These are phyloP conservation scores for Siniperca scherzeri DNA, from an alignment of 2,797 vertebrate genomes.

Conservation along the genomic window DNA sequence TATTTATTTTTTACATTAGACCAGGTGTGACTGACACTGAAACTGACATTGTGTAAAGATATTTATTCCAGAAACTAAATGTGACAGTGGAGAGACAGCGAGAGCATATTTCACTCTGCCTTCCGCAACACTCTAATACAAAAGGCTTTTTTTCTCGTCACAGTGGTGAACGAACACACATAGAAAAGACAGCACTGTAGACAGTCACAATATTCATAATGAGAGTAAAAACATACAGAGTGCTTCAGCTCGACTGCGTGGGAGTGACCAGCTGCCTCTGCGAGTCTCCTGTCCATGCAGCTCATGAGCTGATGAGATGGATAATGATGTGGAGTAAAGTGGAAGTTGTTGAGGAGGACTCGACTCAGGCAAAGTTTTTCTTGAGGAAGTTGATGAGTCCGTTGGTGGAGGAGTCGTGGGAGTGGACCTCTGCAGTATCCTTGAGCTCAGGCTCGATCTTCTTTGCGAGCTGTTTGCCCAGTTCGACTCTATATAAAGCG, in stretches of 20 bases:
- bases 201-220: conserved; percentile 70
- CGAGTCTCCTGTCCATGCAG: conserved; percentile 44
- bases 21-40: background rate
- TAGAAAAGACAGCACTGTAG: conserved; percentile 51
- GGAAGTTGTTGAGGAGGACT: conserved; percentile 43
- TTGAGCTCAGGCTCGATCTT: conserved; percentile 96
- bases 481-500: conserved; percentile 90
- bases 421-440: conserved; percentile 88
- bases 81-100: conserved; percentile 25
- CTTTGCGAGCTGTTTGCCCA: conserved; percentile 98
- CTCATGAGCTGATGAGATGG: conserved; percentile 49
- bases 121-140: conserved; percentile 40
- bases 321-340: conserved; percentile 41
- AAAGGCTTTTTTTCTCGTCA: conserved; percentile 43
- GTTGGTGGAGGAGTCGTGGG: conserved; percentile 96
- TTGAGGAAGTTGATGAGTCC: conserved; percentile 98
- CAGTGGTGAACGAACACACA: conserved; percentile 43
- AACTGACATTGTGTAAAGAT: conserved; percentile 23
- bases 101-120: conserved; percentile 16
- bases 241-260: conserved; percentile 69
- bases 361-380: conserved; percentile 88
- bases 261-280: conserved; percentile 76
- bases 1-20: background rate
- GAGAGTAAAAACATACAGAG: conserved; percentile 71
- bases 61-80: conserved; percentile 65